Evolutionary conservation across 2,888 invertebrate species (phyloP), one percentile per base, ranked within the genome.

Genomic region (Himalopsyche anomala): DNA sequence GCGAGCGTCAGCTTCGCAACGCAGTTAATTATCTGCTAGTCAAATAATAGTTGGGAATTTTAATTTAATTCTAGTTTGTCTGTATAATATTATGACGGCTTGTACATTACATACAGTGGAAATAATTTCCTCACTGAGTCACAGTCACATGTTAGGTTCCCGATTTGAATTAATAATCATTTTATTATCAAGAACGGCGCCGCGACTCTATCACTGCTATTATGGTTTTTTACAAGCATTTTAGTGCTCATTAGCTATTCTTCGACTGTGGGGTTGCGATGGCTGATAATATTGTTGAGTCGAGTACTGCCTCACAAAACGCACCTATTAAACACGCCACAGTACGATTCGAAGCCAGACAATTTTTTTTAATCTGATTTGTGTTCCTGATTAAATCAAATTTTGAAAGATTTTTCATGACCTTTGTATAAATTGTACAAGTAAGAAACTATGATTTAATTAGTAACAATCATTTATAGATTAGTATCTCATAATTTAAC

Each of bases 211-310:
- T 74, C 74, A 74, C 38, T 42, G 80, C 74, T 17, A 79, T 19
- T 83, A 81, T 85, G 40, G 83, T 56, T 84, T 87, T 85, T 84
- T 84, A 85, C 80, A 85, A 80, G 84, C 86, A 85, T 82, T 86
- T 86, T 87, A 84, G 81, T 86, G 87, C 86, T 87, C 87, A 87
- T 87, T 87, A 87, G 84, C 80, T 87, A 86, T 87, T 86, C 86
- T 86, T 84, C 84, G 84, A 54, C 86, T 82, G 69, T 82, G 86
- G 83, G 86, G 80, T 86, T 86, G 81, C 74, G 54, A 84, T 84
- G 69, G 62, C 56, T 69, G 84, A 81, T 81, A 81, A 81, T 74
- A 62, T 45, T 36, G 51, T 17, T 40, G 81, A 45, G 84, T 81
- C 69, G 36, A 40, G 45, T 69, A 19, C 12, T 42, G n/a, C 51